Evolutionary conservation across 2,113 vertebrate genomes (phyloP).

Genomic region (Cinclus cinclus): DNA sequence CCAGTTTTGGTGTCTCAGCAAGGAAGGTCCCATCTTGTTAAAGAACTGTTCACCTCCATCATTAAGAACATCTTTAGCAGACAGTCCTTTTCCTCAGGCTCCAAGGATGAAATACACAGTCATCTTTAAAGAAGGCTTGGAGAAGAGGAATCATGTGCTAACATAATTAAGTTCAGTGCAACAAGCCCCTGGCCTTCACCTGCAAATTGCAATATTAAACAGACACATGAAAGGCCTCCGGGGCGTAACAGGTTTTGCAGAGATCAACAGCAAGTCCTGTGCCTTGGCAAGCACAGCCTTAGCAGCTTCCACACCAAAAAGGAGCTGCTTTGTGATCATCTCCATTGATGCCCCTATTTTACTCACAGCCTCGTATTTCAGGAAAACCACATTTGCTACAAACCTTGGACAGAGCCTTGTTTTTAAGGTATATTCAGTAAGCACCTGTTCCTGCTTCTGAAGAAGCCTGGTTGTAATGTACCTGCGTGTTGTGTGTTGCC

Average conservation of each 20-base stretch:
- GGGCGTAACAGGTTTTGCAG: background rate
- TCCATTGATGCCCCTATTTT: background rate
- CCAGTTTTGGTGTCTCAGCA: background rate
- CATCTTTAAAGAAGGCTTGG: background rate
- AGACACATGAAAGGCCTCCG: background rate
- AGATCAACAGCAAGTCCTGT: background rate
- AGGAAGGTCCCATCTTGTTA: background rate
- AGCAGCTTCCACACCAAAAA: background rate
- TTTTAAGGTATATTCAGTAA: background rate
- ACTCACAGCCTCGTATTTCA: background rate
- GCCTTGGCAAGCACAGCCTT: background rate
- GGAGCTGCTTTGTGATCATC: background rate
- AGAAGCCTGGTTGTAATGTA: background rate
- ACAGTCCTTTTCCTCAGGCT: background rate
- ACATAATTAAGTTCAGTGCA: background rate
- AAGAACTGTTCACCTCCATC: background rate
- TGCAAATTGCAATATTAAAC: background rate
- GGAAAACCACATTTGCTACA: background rate
- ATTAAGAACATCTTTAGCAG: background rate
- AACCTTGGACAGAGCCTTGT: rapidly evolving
- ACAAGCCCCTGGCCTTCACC: background rate
- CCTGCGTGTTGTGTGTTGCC: background rate
- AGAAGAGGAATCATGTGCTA: background rate
- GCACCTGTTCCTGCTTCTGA: background rate
- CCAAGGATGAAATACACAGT: background rate